A percentile compares a stretch with the other conserved stretches of the same genome.
Conservation (phyloP, 2,113 vertebrate genomes). For the Sebastes fasciatus region DNA sequence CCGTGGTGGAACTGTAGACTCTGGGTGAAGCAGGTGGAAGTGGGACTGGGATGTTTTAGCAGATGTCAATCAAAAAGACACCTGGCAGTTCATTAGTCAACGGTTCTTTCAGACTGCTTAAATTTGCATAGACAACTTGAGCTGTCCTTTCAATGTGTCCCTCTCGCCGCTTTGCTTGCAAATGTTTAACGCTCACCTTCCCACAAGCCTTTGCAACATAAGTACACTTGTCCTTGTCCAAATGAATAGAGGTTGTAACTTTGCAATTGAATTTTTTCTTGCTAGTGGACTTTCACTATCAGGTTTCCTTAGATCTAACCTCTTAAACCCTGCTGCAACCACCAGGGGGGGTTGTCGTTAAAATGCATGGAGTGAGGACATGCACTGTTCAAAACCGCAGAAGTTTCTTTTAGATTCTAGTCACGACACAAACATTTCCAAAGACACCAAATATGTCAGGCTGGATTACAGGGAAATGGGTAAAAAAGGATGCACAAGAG, state of each 20-base stretch:
- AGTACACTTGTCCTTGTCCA: slow-evolving; percentile 29
- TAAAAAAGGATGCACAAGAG: slow-evolving; percentile 2
- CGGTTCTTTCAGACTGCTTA: slow-evolving; percentile 48
- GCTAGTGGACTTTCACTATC: slow-evolving; percentile 20
- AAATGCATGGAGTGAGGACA: slow-evolving; percentile 40
- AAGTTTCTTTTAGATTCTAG: slow-evolving; percentile 43
- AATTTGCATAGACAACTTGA: slow-evolving; percentile 67
- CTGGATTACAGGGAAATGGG: slow-evolving; percentile 24
- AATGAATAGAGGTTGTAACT: slow-evolving; percentile 37
- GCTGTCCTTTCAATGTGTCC: slow-evolving; percentile 43
- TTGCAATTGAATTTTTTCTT: slow-evolving; percentile 43
- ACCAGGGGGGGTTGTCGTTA: slow-evolving; percentile 41
- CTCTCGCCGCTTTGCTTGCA: slow-evolving; percentile 46
- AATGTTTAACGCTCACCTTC: slow-evolving; percentile 51
- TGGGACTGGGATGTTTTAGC: slow-evolving; percentile 46
- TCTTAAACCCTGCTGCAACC: slow-evolving; percentile 37
- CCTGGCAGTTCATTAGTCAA: slow-evolving; percentile 71
- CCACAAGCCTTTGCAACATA: slow-evolving; percentile 46
- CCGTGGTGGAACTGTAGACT: neutral
- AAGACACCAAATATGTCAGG: slow-evolving; percentile 42
- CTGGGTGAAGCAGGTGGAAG: slow-evolving; percentile 26
- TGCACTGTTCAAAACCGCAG: slow-evolving; percentile 23
- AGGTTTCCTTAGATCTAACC: slow-evolving; percentile 52
- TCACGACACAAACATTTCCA: slow-evolving; percentile 54
- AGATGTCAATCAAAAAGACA: slow-evolving; percentile 59